phyloP scores from a whole-genome alignment of 2,797 vertebrate species.

The Synaphobranchus kaupii region DNA sequence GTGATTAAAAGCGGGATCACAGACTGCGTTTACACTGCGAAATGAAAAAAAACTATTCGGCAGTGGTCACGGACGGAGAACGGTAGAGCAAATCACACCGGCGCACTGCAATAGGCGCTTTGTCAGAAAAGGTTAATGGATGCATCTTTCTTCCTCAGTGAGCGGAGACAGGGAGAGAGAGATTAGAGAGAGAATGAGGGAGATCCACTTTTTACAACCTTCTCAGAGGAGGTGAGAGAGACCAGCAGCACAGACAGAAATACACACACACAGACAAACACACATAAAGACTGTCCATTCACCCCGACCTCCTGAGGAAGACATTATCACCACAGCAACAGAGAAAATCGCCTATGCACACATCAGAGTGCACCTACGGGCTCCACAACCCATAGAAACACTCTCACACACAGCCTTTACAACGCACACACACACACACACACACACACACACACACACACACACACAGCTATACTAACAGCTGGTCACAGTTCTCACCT shows the following conservation, averaged over 20 bases:
- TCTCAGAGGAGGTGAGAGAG: background rate
- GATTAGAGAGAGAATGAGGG: background rate
- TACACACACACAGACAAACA: background rate
- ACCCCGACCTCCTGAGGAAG: background rate
- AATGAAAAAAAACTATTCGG: background rate
- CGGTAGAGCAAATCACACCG: background rate
- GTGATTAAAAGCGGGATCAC: background rate
- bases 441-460: conserved; percentile 10
- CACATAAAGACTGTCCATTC: background rate
- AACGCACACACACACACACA: background rate
- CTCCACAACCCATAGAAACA: background rate
- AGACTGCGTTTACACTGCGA: conserved; percentile 9
- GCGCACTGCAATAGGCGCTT: background rate
- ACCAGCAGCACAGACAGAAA: background rate
- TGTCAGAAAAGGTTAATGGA: background rate
- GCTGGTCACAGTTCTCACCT: conserved; percentile 69
- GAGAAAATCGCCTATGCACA: background rate
- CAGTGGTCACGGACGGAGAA: background rate
- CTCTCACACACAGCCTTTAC: background rate
- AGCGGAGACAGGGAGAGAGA: background rate
- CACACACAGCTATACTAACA: conserved; percentile 59
- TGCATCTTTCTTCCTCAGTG: background rate
- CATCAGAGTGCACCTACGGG: background rate
- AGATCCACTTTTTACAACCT: background rate
- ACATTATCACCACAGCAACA: background rate